Evolutionary conservation across 2,888 invertebrate genomes (phyloP), one percentile per base, ranked within the genome.

Genomic region (Panzeria rudis): DNA sequence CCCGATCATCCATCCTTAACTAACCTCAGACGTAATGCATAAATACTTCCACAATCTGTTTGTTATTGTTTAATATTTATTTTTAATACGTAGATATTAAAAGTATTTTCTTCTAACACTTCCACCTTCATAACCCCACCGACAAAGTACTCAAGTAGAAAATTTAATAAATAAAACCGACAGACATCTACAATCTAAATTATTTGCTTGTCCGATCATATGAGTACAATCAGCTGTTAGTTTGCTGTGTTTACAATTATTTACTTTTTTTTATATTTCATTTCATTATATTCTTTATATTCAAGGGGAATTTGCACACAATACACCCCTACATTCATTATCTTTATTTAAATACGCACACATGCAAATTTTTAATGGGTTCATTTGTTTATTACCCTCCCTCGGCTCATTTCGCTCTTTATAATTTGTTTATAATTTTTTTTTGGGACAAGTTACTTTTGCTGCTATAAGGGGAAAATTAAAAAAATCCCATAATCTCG

Each of bases 181-280:
- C 69, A 52, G 23, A 20, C n/a, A 6, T n/a, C n/a, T n/a, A 29
- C 29, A 29, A 15, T 23, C n/a, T 15, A 20, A 25, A 52, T 38
- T 32, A 66, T 52, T 66, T 76, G 38, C 50, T 56, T 20, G 7
- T 15, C 7, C 64, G 62, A 84, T 78, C 80, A 78, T 85, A 78
- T 79, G 78, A 66, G 44, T 78, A 7, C 61, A 50, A 82, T 85
- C 85, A 85, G 85, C 85, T 85, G 85, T 82, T 85, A 72, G 54
- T 68, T 61, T 64, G 61, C 15, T 54, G 13, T 84, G 69, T 79
- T 75, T 79, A 79, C 56, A 25, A 69, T n/a, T n/a, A n/a, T 56
- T 78, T 64, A 47, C 47, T 35, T 32, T 62, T 20, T 29, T 44
- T 62, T 69, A 15, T 32, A 0, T 17, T 61, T 76, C 41, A 3